Percentiles rank a stretch among this genome's conserved stretches.
Conservation (phyloP, 2,888 invertebrate genomes). For the Leptogaster cylindrica region DNA sequence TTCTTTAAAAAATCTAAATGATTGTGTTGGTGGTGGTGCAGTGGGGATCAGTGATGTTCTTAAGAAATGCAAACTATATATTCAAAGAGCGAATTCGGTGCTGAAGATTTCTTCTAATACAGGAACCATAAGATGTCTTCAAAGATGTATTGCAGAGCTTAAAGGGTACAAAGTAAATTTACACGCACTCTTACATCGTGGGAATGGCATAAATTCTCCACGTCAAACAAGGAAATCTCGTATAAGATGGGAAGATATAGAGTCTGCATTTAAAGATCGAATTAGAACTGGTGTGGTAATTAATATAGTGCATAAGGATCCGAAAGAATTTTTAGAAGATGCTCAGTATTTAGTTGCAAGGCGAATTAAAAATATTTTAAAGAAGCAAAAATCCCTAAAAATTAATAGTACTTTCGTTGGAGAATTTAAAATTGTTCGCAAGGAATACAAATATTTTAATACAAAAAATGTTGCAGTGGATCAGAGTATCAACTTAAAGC, state of each 20-base stretch:
- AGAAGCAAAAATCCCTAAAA: background rate
- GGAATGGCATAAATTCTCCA: too few relatives aligned
- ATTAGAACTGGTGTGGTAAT: background rate
- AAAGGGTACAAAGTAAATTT: background rate
- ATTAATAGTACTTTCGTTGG: background rate
- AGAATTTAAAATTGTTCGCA: too few relatives aligned
- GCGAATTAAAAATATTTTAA: background rate
- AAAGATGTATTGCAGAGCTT: background rate
- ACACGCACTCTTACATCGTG: background rate
- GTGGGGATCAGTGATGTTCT: too few relatives aligned
- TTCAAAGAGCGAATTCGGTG: too few relatives aligned
- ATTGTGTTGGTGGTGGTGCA: too few relatives aligned
- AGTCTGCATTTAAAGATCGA: background rate
- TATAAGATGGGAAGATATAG: constrained; percentile 1
- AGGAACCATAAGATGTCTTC: background rate
- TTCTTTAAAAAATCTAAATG: too few relatives aligned
- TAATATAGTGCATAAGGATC: constrained; percentile 12
- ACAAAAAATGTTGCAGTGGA: constrained; percentile 3
- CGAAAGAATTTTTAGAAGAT: constrained; percentile 8
- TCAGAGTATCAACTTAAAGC: too few relatives aligned
- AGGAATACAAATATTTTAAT: constrained; percentile 18
- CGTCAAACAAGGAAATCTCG: background rate
- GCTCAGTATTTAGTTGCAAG: background rate
- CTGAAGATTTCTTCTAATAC: too few relatives aligned
- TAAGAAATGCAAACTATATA: too few relatives aligned